These are phyloP conservation scores for Aldrovandia affinis DNA, from an alignment of 2,797 vertebrate species.

Conservation along the genomic window DNA sequence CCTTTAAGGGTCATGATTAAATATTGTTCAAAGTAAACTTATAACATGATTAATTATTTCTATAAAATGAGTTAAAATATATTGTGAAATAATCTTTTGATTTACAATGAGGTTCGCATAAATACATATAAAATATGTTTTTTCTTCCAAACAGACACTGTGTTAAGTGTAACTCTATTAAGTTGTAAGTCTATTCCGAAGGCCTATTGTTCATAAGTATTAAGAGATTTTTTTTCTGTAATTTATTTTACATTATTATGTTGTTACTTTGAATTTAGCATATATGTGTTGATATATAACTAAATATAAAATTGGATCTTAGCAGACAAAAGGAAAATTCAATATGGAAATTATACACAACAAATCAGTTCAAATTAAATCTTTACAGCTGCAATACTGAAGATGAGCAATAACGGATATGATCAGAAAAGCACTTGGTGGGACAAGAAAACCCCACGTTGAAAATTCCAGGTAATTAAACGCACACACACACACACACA, in stretches of 20 bases:
- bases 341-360: neutral
- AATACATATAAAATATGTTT: no score
- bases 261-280: neutral
- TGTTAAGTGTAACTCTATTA: no score
- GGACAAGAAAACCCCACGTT: neutral
- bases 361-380: neutral
- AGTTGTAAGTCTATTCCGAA: neutral
- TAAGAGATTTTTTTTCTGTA: neutral
- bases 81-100: neutral
- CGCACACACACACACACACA: neutral
- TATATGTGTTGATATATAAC: neutral
- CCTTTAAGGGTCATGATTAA: no score
- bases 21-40: no score
- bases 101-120: neutral
- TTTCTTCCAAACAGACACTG: no score
- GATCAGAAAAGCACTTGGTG: neutral
- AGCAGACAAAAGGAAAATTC: neutral
- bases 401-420: neutral
- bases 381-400: neutral
- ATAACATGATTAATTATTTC: no score
- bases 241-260: neutral
- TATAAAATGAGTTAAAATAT: no score
- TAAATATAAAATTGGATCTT: neutral
- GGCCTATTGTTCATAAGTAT: neutral
- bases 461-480: constrained; percentile 2